phyloP scores from a whole-genome alignment of 1,140 invertebrate genomes.

The Helicoverpa zea region DNA sequence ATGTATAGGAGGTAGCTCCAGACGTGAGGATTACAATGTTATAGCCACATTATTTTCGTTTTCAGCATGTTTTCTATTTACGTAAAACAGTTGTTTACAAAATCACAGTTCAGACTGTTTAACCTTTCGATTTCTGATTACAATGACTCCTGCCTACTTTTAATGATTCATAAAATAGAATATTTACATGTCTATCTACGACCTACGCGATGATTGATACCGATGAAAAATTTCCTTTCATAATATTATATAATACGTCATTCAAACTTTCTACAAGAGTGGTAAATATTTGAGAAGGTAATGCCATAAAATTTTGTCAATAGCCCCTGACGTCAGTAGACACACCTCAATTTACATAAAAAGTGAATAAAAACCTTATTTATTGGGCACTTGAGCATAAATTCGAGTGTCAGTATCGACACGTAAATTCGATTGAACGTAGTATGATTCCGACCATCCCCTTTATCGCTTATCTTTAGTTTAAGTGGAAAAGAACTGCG shows the following conservation, averaged over 20 bases:
- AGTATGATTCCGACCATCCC: not conserved
- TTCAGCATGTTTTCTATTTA: too few relatives aligned
- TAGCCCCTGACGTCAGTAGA: constrained; percentile 8
- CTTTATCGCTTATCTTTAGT: not conserved
- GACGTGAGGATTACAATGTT: too few relatives aligned
- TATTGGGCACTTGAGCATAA: not conserved
- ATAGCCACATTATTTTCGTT: too few relatives aligned
- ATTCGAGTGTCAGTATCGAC: not conserved
- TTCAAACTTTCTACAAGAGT: not conserved
- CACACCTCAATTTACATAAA: not conserved
- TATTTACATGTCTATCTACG: not conserved
- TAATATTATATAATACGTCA: not conserved
- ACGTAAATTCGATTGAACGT: not conserved
- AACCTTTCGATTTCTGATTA: not conserved
- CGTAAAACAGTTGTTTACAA: too few relatives aligned
- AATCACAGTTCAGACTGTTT: not conserved
- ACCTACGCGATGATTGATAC: not conserved
- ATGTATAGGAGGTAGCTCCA: too few relatives aligned
- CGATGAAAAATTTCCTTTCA: constrained; percentile 8
- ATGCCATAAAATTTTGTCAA: constrained; percentile 15
- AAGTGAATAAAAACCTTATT: not conserved
- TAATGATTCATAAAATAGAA: not conserved
- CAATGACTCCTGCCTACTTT: not conserved
- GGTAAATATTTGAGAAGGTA: constrained; percentile 12
- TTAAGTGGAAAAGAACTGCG: not conserved